phyloP scores from a whole-genome alignment of 2,888 invertebrate genomes.

The Cremastinae sp. region DNA sequence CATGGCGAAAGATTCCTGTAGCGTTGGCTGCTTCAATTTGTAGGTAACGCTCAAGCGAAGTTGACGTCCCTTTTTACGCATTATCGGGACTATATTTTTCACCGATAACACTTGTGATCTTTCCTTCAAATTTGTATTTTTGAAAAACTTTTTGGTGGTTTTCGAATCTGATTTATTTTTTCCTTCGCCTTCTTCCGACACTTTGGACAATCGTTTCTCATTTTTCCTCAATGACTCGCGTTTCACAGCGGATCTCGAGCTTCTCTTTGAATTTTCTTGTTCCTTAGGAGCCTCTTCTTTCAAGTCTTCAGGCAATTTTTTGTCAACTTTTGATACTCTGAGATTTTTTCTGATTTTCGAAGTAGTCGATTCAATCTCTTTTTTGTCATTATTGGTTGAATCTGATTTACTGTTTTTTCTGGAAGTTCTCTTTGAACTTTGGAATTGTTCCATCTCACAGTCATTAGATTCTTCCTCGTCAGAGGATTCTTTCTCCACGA shows the following conservation, averaged over 20 bases:
- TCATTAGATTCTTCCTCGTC: not conserved
- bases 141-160: conserved; percentile 46
- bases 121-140: conserved; percentile 13
- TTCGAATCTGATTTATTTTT: not conserved
- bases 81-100: conserved; percentile 11
- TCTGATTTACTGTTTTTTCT: conserved; percentile 24
- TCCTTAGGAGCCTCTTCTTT: not conserved
- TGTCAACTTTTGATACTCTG: not conserved
- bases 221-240: not conserved
- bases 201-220: not conserved
- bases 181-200: not conserved
- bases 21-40: conserved; percentile 55
- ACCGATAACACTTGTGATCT: not conserved
- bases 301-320: not conserved
- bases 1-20: conserved; percentile 66
- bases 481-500: not conserved
- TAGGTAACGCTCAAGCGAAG: conserved; percentile 48
- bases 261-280: not conserved
- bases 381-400: not conserved
- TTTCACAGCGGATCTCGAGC: not conserved
- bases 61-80: conserved; percentile 28
- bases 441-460: not conserved
- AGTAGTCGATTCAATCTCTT: not conserved
- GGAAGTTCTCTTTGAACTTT: conserved; percentile 7
- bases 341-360: conserved; percentile 3